Percentiles rank a stretch among this genome's conserved stretches.
These are phyloP conservation scores for Phyllotreta cruciferae DNA, from an alignment of 2,888 invertebrate species.

Conservation along the genomic window DNA sequence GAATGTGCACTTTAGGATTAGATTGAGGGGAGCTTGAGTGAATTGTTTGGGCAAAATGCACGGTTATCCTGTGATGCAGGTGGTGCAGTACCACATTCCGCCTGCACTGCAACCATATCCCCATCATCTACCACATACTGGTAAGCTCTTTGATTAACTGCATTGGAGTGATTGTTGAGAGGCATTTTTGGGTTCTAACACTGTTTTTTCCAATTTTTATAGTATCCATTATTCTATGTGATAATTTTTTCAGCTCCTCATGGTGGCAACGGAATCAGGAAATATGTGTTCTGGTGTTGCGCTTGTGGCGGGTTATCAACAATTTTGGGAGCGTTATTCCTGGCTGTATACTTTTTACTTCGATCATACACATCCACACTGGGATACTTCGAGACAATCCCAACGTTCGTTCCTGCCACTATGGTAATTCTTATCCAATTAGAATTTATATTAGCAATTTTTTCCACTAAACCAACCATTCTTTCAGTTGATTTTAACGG, in stretches of 20 bases:
- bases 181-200: no score
- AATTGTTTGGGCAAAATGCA: slow-evolving; percentile 60
- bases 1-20: slow-evolving; percentile 10
- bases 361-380: slow-evolving; percentile 80
- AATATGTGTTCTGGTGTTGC: slow-evolving; percentile 84
- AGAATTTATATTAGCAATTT: neutral
- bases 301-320: slow-evolving; percentile 81
- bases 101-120: slow-evolving; percentile 57
- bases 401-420: slow-evolving; percentile 91
- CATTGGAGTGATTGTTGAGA: neutral
- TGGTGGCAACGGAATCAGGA: slow-evolving; percentile 67
- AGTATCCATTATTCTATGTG: no score
- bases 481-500: slow-evolving; percentile 82
- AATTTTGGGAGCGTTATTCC: slow-evolving; percentile 77
- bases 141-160: slow-evolving; percentile 37
- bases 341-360: slow-evolving; percentile 80
- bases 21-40: slow-evolving; percentile 3
- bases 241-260: slow-evolving; percentile 56
- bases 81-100: slow-evolving; percentile 70
- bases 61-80: slow-evolving; percentile 72
- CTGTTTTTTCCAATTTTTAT: no score
- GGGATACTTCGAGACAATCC: slow-evolving; percentile 87
- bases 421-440: slow-evolving; percentile 70
- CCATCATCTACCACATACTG: slow-evolving; percentile 49
- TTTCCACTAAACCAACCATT: slow-evolving; percentile 9